phyloP scores from a whole-genome alignment of 2,113 vertebrate species.

The Seriola dumerili region DNA sequence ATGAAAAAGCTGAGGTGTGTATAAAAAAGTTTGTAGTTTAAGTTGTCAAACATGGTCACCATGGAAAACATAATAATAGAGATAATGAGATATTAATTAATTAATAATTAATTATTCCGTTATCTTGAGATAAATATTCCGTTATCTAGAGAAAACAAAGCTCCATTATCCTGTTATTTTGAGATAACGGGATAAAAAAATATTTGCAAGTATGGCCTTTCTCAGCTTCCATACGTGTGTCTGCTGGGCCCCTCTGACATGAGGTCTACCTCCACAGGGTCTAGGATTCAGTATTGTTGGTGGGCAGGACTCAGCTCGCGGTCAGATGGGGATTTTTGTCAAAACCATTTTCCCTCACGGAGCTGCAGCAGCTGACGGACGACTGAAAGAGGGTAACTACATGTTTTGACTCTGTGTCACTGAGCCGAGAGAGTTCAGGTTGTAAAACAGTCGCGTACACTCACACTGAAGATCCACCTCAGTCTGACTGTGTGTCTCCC shows the following conservation, averaged over 20 bases:
- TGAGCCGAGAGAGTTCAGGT: background rate
- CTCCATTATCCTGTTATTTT: too few relatives aligned
- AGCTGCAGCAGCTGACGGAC: slow-evolving; percentile 94
- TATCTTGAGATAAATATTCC: too few relatives aligned
- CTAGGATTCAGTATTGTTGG: slow-evolving; percentile 98
- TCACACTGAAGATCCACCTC: background rate
- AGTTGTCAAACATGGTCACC: too few relatives aligned
- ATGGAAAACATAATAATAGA: too few relatives aligned
- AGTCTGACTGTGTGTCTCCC: background rate
- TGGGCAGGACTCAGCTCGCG: slow-evolving; percentile 95
- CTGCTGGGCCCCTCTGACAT: background rate
- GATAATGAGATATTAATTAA: too few relatives aligned
- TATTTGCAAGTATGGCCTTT: too few relatives aligned
- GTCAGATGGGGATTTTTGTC: slow-evolving; percentile 98
- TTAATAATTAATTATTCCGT: too few relatives aligned
- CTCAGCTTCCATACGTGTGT: too few relatives aligned
- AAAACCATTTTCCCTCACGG: slow-evolving; percentile 97
- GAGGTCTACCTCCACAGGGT: slow-evolving; percentile 81
- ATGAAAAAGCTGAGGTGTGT: too few relatives aligned
- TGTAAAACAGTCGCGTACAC: background rate
- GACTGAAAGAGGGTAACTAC: slow-evolving; percentile 93
- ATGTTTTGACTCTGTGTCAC: background rate
- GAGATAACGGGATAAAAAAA: too few relatives aligned
- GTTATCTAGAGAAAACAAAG: too few relatives aligned
- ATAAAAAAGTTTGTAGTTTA: too few relatives aligned